Evolutionary conservation across 1,140 invertebrate species (phyloP), one percentile per base, ranked within the genome.

Genomic region (Mizuhopecten yessoensis): DNA sequence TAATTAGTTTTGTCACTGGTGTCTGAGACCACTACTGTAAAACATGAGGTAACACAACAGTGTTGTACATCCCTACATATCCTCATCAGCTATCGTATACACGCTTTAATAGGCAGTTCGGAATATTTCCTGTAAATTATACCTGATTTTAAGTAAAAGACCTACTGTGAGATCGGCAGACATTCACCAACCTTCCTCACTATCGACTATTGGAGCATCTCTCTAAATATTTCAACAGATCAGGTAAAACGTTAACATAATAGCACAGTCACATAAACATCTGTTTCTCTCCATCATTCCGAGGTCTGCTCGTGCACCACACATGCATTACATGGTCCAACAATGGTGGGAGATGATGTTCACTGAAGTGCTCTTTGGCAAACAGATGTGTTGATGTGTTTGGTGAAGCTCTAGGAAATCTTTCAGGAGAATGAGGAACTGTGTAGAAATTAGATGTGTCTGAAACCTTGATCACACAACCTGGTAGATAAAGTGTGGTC

Each of bases 1-100:
- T 75, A 75, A 75, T 75, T 75, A 75, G 57, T 75, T 75, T 29
- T 75, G 57, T 75, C 57, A 75, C 57, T 75, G 57, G 57, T 29
- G 57, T 75, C n/a, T 75, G 57, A 45, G 42, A 45, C 42, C 17
- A 75, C 57, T n/a, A 75, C n/a, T 29, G n/a, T 75, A 29, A 29
- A 75, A 75, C 57, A 10, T 45, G 17, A 45, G 42, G 42, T 75
- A n/a, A 75, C 57, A 75, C n/a, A n/a, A 75, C 57, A 75, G 57
- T 9, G 11, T 11, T 23, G 57, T 75, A 75, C n/a, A 75, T 75
- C 17, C 42, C 42, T 17, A 17, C 17, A 13, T 20, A 45, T 13
- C 42, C 42, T 45, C 42, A 45, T 20, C 42, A 45, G 42, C 17
- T n/a, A n/a, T n/a, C n/a, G n/a, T n/a, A n/a, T n/a, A n/a, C n/a